phyloP scores from a whole-genome alignment of 2,113 vertebrate species.

The Edolisoma coerulescens region DNA sequence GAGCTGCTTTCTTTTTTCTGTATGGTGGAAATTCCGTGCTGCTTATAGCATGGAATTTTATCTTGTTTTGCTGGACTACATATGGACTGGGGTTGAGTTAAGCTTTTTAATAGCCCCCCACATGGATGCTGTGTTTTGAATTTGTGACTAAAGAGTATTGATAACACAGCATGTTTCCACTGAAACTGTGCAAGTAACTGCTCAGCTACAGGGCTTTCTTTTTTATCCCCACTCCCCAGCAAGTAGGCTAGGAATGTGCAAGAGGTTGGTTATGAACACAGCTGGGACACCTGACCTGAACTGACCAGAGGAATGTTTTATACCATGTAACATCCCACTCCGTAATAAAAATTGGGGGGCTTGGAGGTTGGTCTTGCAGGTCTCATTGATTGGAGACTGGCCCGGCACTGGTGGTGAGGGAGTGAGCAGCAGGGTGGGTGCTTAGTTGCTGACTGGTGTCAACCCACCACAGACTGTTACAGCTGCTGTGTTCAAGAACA shows the following conservation, averaged over 20 bases:
- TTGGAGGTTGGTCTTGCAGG: neutral
- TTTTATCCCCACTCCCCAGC: neutral
- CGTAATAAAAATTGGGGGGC: neutral
- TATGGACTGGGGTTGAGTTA: neutral
- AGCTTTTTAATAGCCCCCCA: neutral
- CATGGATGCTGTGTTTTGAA: neutral
- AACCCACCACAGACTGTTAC: neutral
- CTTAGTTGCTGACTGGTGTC: neutral
- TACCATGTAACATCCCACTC: neutral
- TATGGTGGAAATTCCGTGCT: neutral
- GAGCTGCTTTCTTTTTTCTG: neutral
- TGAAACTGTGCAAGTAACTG: neutral
- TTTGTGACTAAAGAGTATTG: neutral
- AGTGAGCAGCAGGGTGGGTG: neutral
- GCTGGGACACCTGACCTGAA: neutral
- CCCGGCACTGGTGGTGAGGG: rapidly evolving
- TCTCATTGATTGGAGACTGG: neutral
- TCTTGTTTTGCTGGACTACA: neutral
- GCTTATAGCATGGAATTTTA: neutral
- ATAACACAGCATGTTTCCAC: neutral
- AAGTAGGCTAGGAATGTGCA: neutral
- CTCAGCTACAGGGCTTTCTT: neutral
- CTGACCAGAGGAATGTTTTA: neutral
- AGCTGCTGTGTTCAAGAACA: neutral
- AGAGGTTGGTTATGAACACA: neutral